Evolutionary conservation across 2,797 vertebrate species (phyloP).

Genomic region (Gymnopithys bicolor): DNA sequence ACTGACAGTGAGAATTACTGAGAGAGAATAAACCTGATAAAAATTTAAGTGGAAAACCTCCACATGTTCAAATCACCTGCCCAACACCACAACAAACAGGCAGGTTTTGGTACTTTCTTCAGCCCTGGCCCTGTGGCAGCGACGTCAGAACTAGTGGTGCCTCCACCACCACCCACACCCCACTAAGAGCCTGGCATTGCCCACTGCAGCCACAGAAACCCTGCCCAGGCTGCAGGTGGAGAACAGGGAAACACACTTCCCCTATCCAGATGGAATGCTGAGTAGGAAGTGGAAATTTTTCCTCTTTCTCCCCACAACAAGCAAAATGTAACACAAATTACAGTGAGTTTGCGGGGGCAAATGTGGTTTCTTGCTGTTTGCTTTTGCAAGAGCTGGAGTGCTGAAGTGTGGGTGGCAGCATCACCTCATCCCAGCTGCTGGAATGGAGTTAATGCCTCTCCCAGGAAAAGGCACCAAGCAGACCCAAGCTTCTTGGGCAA

Average conservation of each 20-base stretch:
- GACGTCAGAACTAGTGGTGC: fast-evolving
- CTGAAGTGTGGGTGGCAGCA: fast-evolving
- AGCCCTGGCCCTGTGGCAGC: fast-evolving
- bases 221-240: fast-evolving
- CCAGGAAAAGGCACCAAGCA: fast-evolving
- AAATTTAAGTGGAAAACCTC: not conserved
- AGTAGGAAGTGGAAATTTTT: not conserved
- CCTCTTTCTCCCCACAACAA: not conserved
- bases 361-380: fast-evolving
- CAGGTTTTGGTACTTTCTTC: fast-evolving
- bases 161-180: not conserved
- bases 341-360: fast-evolving
- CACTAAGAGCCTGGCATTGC: not conserved
- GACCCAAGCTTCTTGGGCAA: fast-evolving
- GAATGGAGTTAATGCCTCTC: fast-evolving
- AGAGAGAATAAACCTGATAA: not conserved
- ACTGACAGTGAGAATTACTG: not conserved
- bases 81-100: fast-evolving
- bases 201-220: not conserved
- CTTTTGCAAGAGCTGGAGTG: not conserved
- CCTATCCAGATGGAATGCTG: fast-evolving
- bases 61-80: not conserved
- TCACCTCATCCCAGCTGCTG: not conserved
- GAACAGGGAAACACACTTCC: fast-evolving
- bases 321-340: fast-evolving